These are phyloP conservation scores for Hemaris fuciformis DNA, from an alignment of 2,888 invertebrate genomes.

Conservation along the genomic window DNA sequence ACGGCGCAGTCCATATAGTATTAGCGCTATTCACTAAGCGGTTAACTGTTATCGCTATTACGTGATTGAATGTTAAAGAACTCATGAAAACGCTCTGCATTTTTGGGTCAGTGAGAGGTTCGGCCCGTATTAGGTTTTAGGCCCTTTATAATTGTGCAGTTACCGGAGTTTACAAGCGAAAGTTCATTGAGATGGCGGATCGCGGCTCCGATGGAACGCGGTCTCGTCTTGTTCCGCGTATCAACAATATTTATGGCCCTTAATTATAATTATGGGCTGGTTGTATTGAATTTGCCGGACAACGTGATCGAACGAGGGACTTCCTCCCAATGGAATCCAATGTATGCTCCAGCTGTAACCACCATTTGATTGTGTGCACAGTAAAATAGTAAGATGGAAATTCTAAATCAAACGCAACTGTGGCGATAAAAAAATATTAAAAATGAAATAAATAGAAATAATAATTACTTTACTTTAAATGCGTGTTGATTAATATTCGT, in stretches of 20 bases:
- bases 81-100: conserved; percentile 1
- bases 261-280: conserved; percentile 45
- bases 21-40: not conserved
- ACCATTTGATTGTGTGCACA: conserved; percentile 31
- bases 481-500: not conserved
- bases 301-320: conserved; percentile 30
- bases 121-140: conserved; percentile 12
- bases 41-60: conserved; percentile 11
- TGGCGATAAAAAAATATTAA: not conserved
- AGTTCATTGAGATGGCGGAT: conserved; percentile 42
- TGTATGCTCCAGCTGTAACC: conserved; percentile 27
- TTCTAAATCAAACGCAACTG: not conserved
- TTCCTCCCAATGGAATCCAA: conserved; percentile 34
- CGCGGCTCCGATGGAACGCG: conserved; percentile 23
- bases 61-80: conserved; percentile 15
- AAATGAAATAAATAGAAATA: too few relatives aligned
- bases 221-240: conserved; percentile 42
- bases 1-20: not conserved
- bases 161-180: conserved; percentile 40
- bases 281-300: conserved; percentile 45
- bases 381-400: not conserved
- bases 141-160: conserved; percentile 30
- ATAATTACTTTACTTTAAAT: too few relatives aligned
- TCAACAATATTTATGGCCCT: conserved; percentile 56
- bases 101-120: conserved; percentile 14